These are phyloP conservation scores for Ceratina japonica DNA, from an alignment of 1,140 invertebrate genomes.

Conservation along the genomic window DNA sequence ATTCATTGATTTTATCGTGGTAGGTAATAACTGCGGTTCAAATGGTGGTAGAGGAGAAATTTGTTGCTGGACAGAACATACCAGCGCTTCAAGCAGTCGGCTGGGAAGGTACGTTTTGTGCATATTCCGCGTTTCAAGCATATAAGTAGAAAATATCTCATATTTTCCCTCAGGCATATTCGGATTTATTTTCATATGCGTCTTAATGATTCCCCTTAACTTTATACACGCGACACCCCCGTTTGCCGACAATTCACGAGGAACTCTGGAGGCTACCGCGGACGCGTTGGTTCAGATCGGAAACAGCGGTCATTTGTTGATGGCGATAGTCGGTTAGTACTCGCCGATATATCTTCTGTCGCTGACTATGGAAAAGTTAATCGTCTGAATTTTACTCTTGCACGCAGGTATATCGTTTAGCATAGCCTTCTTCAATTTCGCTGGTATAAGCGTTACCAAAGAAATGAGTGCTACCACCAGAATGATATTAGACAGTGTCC, in stretches of 20 bases:
- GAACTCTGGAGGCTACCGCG: slow-evolving; percentile 91
- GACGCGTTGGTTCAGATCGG: slow-evolving; percentile 92
- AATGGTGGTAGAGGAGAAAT: slow-evolving; percentile 98
- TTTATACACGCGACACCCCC: slow-evolving; percentile 87
- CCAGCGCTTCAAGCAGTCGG: slow-evolving; percentile 92
- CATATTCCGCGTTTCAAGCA: neutral
- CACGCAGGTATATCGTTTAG: slow-evolving; percentile 89
- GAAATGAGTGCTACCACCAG: slow-evolving; percentile 83
- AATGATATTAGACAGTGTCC: slow-evolving; percentile 94
- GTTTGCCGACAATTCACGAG: slow-evolving; percentile 88
- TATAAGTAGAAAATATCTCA: neutral
- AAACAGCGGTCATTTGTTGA: slow-evolving; percentile 83
- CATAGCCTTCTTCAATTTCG: slow-evolving; percentile 98
- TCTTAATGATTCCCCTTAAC: slow-evolving; percentile 91
- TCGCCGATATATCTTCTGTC: neutral
- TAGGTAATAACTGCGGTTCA: slow-evolving; percentile 91
- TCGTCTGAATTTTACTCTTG: neutral
- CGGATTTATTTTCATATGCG: slow-evolving; percentile 87
- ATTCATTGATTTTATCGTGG: slow-evolving; percentile 22
- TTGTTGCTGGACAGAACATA: slow-evolving; percentile 89
- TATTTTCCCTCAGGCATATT: slow-evolving; percentile 84
- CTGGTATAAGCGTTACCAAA: slow-evolving; percentile 96
- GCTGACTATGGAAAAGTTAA: neutral
- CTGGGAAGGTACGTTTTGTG: slow-evolving; percentile 87
- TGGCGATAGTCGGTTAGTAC: slow-evolving; percentile 84